Conservation (phyloP, 2,113 vertebrate genomes). For the Emydocephalus ijimae region DNA sequence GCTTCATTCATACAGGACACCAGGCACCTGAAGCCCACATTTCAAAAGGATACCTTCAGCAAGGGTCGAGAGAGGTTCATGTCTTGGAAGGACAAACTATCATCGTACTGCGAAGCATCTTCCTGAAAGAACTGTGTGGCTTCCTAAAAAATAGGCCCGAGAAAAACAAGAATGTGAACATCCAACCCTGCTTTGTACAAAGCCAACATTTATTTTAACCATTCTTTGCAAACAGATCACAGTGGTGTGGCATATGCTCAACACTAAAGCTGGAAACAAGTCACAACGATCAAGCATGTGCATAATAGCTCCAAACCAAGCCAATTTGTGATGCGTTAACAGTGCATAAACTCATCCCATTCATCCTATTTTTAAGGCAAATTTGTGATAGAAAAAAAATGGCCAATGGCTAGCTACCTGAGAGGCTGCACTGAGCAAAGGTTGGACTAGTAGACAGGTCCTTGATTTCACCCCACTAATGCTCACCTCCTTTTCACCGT, state of each 20-base stretch:
- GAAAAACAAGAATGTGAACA: background rate
- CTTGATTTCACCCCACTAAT: background rate
- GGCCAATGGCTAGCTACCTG: background rate
- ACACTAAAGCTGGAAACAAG: background rate
- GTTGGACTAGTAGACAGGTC: background rate
- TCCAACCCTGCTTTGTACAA: background rate
- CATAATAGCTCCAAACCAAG: background rate
- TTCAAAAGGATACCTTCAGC: conserved; percentile 79
- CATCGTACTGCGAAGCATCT: conserved; percentile 88
- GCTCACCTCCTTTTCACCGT: conserved; percentile 59
- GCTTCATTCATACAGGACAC: background rate
- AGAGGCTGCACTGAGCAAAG: background rate
- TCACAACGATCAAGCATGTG: background rate
- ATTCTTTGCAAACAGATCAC: background rate
- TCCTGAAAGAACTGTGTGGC: conserved; percentile 78
- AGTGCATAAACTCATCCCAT: background rate
- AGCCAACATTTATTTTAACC: background rate
- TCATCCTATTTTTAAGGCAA: background rate
- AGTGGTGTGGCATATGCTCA: background rate
- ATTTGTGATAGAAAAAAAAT: background rate
- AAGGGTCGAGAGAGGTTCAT: conserved; percentile 98
- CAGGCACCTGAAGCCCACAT: background rate
- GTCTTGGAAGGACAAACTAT: conserved; percentile 85
- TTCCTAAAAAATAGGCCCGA: conserved; percentile 60
- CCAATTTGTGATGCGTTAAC: background rate